These are phyloP conservation scores for Eupleurogrammus muticus DNA, from an alignment of 2,797 vertebrate genomes.

Conservation along the genomic window DNA sequence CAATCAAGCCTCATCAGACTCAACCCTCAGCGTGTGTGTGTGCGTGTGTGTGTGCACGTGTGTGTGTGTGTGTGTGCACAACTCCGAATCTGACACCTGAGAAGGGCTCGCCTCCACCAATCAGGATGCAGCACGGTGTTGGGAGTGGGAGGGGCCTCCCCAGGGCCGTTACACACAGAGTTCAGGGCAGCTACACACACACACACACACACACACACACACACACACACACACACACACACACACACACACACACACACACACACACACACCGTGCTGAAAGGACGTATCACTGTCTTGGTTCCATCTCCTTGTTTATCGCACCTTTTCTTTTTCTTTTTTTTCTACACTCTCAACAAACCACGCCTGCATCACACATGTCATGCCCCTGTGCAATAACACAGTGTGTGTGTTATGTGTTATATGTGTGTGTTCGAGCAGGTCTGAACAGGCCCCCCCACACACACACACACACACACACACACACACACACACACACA, in stretches of 20 bases:
- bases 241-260: not conserved
- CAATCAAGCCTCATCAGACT: conserved; percentile 65
- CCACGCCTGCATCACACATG: conserved; percentile 53
- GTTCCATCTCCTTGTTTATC: conserved; percentile 44
- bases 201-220: not conserved
- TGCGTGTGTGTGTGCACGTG: not conserved
- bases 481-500: too few species aligned
- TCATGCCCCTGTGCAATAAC: conserved; percentile 50
- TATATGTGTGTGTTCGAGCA: conserved; percentile 26
- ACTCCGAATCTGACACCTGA: conserved; percentile 47
- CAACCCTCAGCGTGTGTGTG: conserved; percentile 8
- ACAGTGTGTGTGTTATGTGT: conserved; percentile 19
- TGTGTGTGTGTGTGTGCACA: not conserved
- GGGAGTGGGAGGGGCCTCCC: conserved; percentile 61
- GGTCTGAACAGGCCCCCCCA: conserved; percentile 55
- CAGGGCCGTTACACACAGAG: conserved; percentile 67
- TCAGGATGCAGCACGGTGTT: conserved; percentile 49
- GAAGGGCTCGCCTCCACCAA: conserved; percentile 42
- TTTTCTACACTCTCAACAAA: conserved; percentile 45
- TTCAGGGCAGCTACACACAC: conserved; percentile 67
- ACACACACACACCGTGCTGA: conserved; percentile 5
- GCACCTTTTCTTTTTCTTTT: conserved; percentile 24
- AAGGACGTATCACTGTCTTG: conserved; percentile 30
- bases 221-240: too few species aligned
- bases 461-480: too few species aligned